These are phyloP conservation scores for Drosophila pallidifrons DNA, from an alignment of 1,140 invertebrate genomes.

Conservation along the genomic window DNA sequence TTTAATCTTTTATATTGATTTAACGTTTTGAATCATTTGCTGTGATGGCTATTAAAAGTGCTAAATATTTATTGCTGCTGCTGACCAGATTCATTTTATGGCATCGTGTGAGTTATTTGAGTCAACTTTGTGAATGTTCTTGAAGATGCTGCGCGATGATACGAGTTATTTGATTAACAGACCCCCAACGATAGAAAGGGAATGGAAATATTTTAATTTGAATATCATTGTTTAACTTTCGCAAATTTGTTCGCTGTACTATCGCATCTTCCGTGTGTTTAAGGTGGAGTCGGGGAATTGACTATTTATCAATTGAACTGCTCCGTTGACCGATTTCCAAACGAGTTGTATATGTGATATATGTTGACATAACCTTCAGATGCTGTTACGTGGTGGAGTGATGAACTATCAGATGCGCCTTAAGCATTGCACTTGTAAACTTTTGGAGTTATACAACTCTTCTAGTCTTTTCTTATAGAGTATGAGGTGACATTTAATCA, in stretches of 20 bases:
- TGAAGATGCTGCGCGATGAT: background rate
- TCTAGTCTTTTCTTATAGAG: background rate
- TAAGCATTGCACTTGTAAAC: too few species aligned
- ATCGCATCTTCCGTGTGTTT: too few species aligned
- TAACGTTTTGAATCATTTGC: conserved; percentile 27
- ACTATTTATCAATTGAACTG: too few species aligned
- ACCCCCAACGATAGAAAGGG: too few species aligned
- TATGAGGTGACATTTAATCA: conserved; percentile 16
- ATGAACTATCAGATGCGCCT: too few species aligned
- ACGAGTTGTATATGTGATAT: too few species aligned
- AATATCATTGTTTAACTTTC: background rate
- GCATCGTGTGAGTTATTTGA: conserved; percentile 8
- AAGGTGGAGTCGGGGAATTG: too few species aligned
- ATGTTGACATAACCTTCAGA: too few species aligned
- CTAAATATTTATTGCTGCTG: conserved; percentile 62
- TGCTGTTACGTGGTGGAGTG: too few species aligned
- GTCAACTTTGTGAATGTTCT: background rate
- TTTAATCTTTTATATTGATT: conserved; percentile 42
- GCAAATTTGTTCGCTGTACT: too few species aligned
- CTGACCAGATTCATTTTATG: conserved; percentile 34
- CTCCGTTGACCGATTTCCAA: too few species aligned
- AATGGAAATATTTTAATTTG: background rate
- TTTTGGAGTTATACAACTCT: too few species aligned
- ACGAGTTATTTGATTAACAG: background rate
- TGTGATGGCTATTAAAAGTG: conserved; percentile 52